Conservation (phyloP, 2,113 vertebrate genomes). For the Candoia aspera region DNA sequence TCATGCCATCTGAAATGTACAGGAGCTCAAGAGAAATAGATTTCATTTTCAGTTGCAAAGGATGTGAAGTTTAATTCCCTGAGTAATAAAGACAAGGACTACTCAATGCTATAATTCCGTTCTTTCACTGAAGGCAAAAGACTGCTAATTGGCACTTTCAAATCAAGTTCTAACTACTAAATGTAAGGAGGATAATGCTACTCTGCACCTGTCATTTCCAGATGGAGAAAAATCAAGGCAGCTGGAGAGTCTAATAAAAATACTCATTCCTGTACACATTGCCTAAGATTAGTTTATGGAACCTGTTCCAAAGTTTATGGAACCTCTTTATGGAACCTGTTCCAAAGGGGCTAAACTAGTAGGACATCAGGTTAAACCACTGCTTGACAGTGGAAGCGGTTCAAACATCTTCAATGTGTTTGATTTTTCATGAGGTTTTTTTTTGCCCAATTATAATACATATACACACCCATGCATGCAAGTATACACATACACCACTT, state of each 20-base stretch:
- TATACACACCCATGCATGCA: no score
- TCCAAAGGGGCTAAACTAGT: not conserved
- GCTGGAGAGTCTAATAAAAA: conserved; percentile 75
- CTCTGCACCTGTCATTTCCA: conserved; percentile 61
- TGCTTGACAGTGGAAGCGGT: not conserved
- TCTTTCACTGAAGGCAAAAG: conserved; percentile 40
- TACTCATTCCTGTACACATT: conserved; percentile 36
- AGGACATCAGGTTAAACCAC: not conserved
- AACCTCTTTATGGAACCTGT: not conserved
- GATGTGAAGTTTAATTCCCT: not conserved
- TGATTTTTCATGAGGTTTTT: not conserved
- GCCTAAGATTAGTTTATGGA: conserved; percentile 73
- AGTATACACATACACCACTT: no score
- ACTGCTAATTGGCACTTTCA: conserved; percentile 56
- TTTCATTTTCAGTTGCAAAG: not conserved
- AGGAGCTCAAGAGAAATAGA: not conserved
- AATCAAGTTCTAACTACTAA: conserved; percentile 75
- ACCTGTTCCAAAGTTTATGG: not conserved
- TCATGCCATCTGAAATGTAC: not conserved
- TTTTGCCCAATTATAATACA: no score
- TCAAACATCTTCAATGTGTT: not conserved
- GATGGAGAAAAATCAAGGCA: conserved; percentile 72
- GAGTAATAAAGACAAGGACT: not conserved
- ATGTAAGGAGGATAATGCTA: conserved; percentile 73
- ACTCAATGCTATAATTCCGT: conserved; percentile 47